Evolutionary conservation across 2,797 vertebrate species (phyloP), one percentile per base, ranked within the genome.

Genomic region (Alcedo atthis): DNA sequence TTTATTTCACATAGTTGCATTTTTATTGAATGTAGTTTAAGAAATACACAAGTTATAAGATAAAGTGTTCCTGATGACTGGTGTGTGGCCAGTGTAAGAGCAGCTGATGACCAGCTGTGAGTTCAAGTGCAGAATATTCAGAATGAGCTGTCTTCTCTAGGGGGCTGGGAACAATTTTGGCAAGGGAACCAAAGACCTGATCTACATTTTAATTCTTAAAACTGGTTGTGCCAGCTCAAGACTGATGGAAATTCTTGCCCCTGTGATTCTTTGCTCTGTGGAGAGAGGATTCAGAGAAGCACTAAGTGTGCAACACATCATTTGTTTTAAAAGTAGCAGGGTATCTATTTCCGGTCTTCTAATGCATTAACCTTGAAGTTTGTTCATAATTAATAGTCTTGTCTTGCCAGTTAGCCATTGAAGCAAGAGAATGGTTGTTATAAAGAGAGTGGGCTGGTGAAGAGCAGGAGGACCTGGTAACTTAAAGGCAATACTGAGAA

Each of bases 281-380:
- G 45, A 92, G 68, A 90, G 93, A 83, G 33, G 24, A 87, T 80
- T 89, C 76, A 69, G 79, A 90, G 69, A 62, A 89, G 28, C 30
- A 43, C 51, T 21, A 70, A 67, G 20, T 81, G 61, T 70, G 85
- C 74, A 90, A 85, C 89, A 46, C 33, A 54, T 87, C 33, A 6
- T 43, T 89, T 73, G 48, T 94, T 87, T 87, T 63, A 63, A 49
- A 91, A 85, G 53, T 76, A 87, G 74, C 33, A 43, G 51, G n/a
- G n/a, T 94, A 87, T 93, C 90, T 81, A 15, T 92, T 96, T 89
- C 53, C 55, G 76, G 76, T 76, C 48, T 93, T 85, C 88, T 90
- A 63, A 76, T 37, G 63, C 69, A 53, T 92, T 94, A 78, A 81
- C 90, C 76, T 89, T 90, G 80, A 89, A 64, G 43, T 90, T 64